Conservation (phyloP, 2,888 invertebrate genomes). For the Folsomia manolachei region DNA sequence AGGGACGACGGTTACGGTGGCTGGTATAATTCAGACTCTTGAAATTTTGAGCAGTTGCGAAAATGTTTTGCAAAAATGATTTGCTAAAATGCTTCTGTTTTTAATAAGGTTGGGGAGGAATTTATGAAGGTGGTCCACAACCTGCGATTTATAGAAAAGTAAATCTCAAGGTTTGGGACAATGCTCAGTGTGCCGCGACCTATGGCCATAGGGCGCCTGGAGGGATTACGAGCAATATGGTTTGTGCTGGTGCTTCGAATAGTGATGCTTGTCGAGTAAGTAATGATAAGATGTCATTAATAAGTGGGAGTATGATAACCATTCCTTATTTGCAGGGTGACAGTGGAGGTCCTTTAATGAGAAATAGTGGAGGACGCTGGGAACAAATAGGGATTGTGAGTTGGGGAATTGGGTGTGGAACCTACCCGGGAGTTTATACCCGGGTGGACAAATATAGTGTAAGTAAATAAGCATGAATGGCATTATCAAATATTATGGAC, state of each 20-base stretch:
- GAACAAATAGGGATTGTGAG: slow-evolving; percentile 38
- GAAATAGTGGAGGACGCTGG: slow-evolving; percentile 32
- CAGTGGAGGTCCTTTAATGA: slow-evolving; percentile 29
- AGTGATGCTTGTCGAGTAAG: slow-evolving; percentile 36
- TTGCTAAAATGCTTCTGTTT: too few species aligned
- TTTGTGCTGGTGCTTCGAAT: slow-evolving; percentile 32
- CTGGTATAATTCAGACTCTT: too few species aligned
- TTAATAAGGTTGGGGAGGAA: slow-evolving; percentile 28
- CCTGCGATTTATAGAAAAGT: slow-evolving; percentile 79
- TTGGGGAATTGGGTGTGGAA: slow-evolving; percentile 23
- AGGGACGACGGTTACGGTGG: slow-evolving; percentile 29
- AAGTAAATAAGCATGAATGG: too few species aligned
- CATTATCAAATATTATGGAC: too few species aligned
- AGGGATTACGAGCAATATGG: slow-evolving; percentile 68
- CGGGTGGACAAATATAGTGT: too few species aligned
- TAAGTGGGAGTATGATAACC: too few species aligned
- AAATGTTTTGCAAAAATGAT: too few species aligned
- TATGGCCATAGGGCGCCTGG: slow-evolving; percentile 85
- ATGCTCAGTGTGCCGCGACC: slow-evolving; percentile 63
- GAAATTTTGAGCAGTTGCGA: too few species aligned
- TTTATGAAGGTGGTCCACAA: slow-evolving; percentile 69
- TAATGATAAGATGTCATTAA: too few species aligned
- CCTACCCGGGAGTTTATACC: neutral
- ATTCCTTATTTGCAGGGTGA: slow-evolving; percentile 22
- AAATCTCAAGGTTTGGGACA: slow-evolving; percentile 78